Evolutionary conservation across 1,140 invertebrate species (phyloP).

Genomic region (Melitaea cinxia): DNA sequence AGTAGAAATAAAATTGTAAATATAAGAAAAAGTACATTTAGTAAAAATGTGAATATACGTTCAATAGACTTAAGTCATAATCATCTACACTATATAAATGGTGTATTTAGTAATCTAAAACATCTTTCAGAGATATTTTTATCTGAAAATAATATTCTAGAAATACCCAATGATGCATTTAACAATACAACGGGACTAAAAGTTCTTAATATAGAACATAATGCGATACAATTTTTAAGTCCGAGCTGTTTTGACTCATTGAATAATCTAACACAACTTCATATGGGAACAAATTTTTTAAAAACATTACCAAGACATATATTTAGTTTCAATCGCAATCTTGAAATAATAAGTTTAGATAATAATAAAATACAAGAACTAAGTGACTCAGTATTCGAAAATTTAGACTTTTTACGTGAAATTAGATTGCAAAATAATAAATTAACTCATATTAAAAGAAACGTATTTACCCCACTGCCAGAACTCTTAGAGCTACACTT

Average conservation of each 20-base stretch:
- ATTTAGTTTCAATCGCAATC: constrained; percentile 87
- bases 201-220: constrained; percentile 93
- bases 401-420: constrained; percentile 88
- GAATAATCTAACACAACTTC: constrained; percentile 89
- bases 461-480: constrained; percentile 91
- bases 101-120: constrained; percentile 89
- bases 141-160: constrained; percentile 95
- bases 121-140: constrained; percentile 91
- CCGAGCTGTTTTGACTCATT: constrained; percentile 87
- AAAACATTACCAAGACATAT: constrained; percentile 87
- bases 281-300: constrained; percentile 94
- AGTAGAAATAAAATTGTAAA: constrained; percentile 93
- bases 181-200: constrained; percentile 88
- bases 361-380: constrained; percentile 93
- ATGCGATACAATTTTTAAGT: constrained; percentile 90
- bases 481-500: constrained; percentile 92
- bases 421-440: constrained; percentile 94
- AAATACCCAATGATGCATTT: constrained; percentile 91
- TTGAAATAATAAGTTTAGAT: constrained; percentile 93
- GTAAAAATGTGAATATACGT: constrained; percentile 87
- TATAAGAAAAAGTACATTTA: constrained; percentile 87
- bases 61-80: constrained; percentile 94
- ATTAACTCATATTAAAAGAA: constrained; percentile 87
- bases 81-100: constrained; percentile 91
- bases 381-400: constrained; percentile 89